Percentiles rank a stretch among this genome's conserved stretches.
Conservation (phyloP, 1,140 invertebrate species). For the Choristoneura fumiferana region DNA sequence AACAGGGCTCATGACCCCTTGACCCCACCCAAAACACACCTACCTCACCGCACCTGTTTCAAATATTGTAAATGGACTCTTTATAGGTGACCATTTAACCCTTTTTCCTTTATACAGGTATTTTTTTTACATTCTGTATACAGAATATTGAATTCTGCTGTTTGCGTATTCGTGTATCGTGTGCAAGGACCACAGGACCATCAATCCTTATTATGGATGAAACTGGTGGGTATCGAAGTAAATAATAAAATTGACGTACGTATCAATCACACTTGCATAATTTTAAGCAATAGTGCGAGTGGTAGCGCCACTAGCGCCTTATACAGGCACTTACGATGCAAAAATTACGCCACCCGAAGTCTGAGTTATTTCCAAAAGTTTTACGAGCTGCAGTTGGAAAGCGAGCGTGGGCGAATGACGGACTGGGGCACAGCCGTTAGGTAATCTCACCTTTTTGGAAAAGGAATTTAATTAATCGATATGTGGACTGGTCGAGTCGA, state of each 20-base stretch:
- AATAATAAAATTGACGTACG: background rate
- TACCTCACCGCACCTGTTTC: too few species aligned
- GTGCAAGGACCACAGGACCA: too few species aligned
- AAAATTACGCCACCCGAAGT: constrained; percentile 12
- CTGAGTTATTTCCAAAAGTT: constrained; percentile 16
- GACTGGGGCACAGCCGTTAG: constrained; percentile 8
- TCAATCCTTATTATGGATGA: too few species aligned
- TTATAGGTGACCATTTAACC: too few species aligned
- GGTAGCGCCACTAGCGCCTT: background rate
- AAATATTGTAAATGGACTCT: too few species aligned
- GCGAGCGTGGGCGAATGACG: constrained; percentile 1
- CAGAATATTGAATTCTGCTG: too few species aligned
- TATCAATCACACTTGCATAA: constrained; percentile 2
- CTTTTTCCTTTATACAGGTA: too few species aligned
- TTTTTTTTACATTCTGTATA: too few species aligned
- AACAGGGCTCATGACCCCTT: too few species aligned
- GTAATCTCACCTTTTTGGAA: constrained; percentile 6
- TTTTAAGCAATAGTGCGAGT: background rate
- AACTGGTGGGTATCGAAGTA: too few species aligned
- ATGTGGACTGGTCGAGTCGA: background rate
- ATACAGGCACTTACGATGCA: constrained; percentile 6
- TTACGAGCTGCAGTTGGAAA: constrained; percentile 9
- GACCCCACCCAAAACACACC: too few species aligned
- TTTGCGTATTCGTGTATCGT: too few species aligned
- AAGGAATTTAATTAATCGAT: background rate